Base-by-base conservation (phyloP, 2,888 invertebrate genomes). In the Microplitis manilae region DNA sequence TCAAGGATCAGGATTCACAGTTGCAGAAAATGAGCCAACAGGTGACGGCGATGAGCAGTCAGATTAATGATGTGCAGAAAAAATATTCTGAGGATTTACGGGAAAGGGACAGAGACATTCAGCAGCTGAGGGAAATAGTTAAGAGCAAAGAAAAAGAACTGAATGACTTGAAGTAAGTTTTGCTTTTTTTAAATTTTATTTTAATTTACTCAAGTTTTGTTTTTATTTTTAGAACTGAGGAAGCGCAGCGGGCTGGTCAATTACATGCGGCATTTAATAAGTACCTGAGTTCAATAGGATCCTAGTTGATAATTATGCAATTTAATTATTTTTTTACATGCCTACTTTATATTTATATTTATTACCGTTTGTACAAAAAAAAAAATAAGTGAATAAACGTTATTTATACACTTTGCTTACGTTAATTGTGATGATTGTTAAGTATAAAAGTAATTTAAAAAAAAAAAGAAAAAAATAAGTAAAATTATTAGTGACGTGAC, bases 191-290 rank as follows among this genome's bases (percentile, higher is more conserved):
- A 41, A 68, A 39, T 30, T n/a, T 15, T 62, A 61, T 69, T 20
- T 75, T 70, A 8, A 65, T 68, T 77, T 50, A 64, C 61, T 38
- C 15, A n/a, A 61, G 15, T 67, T 39, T 17, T 15, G 6, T 71
- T 71, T 73, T 71, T 68, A 77, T 85, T 85, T 59, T 5, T 78
- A 88, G 87, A 76, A 84, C 86, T n/a, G 87, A 88, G 68, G 88
- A 89, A 81, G 86, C 86, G 17, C 87, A 88, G 77, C 83, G 86
- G 76, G 87, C 86, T 4, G 85, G 85, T 70, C 86, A 86, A 50
- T 84, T 88, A 13, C 88, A 88, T 76, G 85, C 87, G 13, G 89
- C 89, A 7, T 86, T 89, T 71, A 88, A 82, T 68, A 88, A 88
- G 76, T 88, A 87, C 70, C 80, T 89, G 20, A 86, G 86, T 68